Conservation (phyloP, 2,888 invertebrate genomes). For the Trisateles emortualis region DNA sequence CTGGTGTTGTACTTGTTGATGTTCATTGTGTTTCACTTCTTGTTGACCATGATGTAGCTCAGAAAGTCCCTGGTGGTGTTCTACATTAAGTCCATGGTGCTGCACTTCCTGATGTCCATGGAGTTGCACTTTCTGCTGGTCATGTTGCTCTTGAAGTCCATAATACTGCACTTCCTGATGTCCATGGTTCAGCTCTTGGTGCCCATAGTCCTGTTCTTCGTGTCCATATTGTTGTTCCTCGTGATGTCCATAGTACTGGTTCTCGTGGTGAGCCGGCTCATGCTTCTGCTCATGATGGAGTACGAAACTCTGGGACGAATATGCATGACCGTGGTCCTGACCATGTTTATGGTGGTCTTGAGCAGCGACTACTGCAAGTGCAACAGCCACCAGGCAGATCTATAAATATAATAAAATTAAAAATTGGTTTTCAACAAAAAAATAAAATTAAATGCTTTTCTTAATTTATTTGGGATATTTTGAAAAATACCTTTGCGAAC, state of each 20-base stretch:
- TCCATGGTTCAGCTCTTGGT: neutral
- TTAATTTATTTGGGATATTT: neutral
- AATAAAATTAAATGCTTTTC: neutral
- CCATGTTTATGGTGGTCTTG: conserved; percentile 26
- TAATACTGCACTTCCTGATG: neutral
- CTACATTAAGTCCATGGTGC: conserved; percentile 16
- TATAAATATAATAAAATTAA: neutral
- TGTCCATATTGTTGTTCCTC: neutral
- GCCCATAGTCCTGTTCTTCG: neutral
- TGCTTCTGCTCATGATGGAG: conserved; percentile 26
- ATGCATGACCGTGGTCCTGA: too few species aligned
- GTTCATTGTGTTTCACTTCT: neutral
- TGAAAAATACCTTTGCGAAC: conserved; percentile 49
- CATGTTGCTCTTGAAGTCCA: neutral
- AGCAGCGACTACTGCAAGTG: neutral
- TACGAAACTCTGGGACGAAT: conserved; percentile 14
- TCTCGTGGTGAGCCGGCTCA: conserved; percentile 16
- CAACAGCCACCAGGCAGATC: conserved; percentile 1
- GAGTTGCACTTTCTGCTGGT: neutral
- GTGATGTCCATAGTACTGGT: neutral
- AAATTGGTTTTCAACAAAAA: neutral
- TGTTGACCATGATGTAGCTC: conserved; percentile 36
- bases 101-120: conserved; percentile 39
- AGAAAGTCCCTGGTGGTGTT: neutral
- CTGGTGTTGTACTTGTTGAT: neutral